Evolutionary conservation across 2,888 invertebrate genomes (phyloP), one percentile per base, ranked within the genome.

Genomic region (Helobdella robusta): DNA sequence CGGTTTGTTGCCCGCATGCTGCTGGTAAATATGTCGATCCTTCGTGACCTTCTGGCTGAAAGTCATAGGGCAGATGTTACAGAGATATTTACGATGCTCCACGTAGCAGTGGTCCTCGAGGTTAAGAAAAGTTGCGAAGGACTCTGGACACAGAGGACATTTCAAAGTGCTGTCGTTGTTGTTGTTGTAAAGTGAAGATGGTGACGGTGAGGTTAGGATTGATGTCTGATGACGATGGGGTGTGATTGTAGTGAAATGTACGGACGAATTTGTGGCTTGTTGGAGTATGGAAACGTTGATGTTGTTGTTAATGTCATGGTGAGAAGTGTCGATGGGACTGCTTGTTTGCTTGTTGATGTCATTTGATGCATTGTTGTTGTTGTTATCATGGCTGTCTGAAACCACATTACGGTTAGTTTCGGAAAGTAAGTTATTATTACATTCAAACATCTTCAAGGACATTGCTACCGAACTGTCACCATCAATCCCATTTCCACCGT

Each of bases 41-140:
- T 76, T 70, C 66, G 76, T 77, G 11, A 75, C 75, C 34, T 74
- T 72, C 30, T 76, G 74, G 1, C 76, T 75, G 70, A 77, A 76
- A 20, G 70, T 71, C 65, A 75, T 74, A n/a, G 74, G 74, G 69
- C 77, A 77, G 66, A 73, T 75, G 52, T 73, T 73, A 66, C 77
- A 77, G 35, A 75, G 70, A 64, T 71, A 76, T 1, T 74, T 72
- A 5, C 73, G 72, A 67, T 77, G 77, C 1, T 72, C 68, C 5
- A 67, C 66, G 23, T 69, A 72, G 60, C 75, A 73, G 68, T 77
- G 77, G 0, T 66, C 68, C 62, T 76, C 75, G 65, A 74, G 73
- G 30, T 70, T 67, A 1, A 72, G 68, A 66, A 75, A 77, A 50
- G 59, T 46, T 25, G 44, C 48, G 23, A 59, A 44, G 18, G 54